Conservation (phyloP, 2,113 vertebrate genomes). For the Syngnathus floridae region DNA sequence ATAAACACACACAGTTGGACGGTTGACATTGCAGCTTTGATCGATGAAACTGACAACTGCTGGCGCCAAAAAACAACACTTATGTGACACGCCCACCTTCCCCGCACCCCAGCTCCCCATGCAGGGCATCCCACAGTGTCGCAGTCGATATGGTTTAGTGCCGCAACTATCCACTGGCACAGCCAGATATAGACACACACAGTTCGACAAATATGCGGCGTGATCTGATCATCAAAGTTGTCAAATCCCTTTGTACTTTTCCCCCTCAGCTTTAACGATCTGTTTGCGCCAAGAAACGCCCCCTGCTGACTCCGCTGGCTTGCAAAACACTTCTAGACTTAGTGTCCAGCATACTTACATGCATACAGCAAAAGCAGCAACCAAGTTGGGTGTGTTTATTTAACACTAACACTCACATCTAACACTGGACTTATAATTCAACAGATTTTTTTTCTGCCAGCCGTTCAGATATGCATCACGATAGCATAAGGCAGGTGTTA, state of each 20-base stretch:
- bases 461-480: neutral
- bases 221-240: slow-evolving; percentile 35
- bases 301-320: slow-evolving; percentile 49
- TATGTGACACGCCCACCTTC: slow-evolving; percentile 41
- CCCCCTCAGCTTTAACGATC: slow-evolving; percentile 53
- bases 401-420: neutral
- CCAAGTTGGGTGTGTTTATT: slow-evolving; percentile 15
- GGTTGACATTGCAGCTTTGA: slow-evolving; percentile 58
- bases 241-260: slow-evolving; percentile 35
- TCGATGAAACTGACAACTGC: slow-evolving; percentile 54
- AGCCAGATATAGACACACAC: slow-evolving; percentile 3
- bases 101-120: slow-evolving; percentile 23
- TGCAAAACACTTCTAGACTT: slow-evolving; percentile 32
- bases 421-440: neutral
- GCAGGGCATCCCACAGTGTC: slow-evolving; percentile 53
- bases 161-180: slow-evolving; percentile 38
- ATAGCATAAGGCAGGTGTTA: neutral
- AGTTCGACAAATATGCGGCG: slow-evolving; percentile 27
- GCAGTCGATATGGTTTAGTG: slow-evolving; percentile 64
- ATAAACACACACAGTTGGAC: slow-evolving; percentile 32
- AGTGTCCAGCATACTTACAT: slow-evolving; percentile 31
- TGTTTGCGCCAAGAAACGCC: slow-evolving; percentile 46
- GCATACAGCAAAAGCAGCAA: neutral
- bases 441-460: neutral
- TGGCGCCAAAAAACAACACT: slow-evolving; percentile 54